These are phyloP conservation scores for Alcis repandata DNA, from an alignment of 2,888 invertebrate genomes.

Conservation along the genomic window DNA sequence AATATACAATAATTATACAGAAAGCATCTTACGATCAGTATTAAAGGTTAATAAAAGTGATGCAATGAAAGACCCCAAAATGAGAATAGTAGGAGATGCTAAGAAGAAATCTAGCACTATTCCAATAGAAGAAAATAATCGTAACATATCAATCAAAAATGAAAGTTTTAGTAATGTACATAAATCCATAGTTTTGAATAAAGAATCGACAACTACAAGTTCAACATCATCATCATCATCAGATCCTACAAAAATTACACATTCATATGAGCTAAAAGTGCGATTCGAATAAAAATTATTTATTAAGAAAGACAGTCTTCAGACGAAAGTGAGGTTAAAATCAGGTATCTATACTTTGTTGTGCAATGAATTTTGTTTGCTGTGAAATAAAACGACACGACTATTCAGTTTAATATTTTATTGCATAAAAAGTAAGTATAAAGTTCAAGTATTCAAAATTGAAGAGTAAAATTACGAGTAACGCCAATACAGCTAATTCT, in stretches of 20 bases:
- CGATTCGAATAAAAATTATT: neutral
- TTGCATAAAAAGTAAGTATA: too few species aligned
- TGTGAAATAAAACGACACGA: neutral
- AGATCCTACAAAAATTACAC: neutral
- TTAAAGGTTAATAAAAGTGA: neutral
- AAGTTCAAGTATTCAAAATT: too few species aligned
- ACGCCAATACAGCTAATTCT: too few species aligned
- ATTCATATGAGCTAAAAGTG: neutral
- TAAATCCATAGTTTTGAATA: neutral
- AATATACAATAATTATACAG: neutral
- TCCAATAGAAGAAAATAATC: neutral
- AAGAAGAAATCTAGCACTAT: neutral
- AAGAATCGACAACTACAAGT: neutral
- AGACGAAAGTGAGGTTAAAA: neutral
- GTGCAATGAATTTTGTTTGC: neutral
- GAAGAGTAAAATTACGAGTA: too few species aligned
- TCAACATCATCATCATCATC: neutral
- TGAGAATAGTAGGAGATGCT: neutral
- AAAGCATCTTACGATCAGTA: neutral
- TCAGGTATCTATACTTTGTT: too few species aligned
- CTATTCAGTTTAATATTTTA: too few species aligned
- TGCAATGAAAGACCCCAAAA: neutral
- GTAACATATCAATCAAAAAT: neutral
- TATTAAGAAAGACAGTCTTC: neutral
- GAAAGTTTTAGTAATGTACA: neutral